Evolutionary conservation across 2,113 vertebrate species (phyloP), one percentile per base, ranked within the genome.

Genomic region (Pterophyllum scalare): DNA sequence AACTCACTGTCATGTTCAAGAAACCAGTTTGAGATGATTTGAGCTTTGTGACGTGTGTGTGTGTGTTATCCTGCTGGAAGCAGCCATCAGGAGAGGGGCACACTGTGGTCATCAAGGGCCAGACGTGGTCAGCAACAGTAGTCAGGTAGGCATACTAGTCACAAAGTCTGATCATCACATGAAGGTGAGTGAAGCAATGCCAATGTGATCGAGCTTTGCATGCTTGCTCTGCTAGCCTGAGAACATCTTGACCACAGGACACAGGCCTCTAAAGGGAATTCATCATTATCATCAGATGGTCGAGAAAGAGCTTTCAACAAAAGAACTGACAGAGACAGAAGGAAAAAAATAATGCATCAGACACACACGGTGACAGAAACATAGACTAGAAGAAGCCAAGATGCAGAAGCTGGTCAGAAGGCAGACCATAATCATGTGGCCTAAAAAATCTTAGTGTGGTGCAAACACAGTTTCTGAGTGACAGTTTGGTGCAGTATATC

Each of bases 251-350:
- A 72, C 67, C 52, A 31, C 67, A 31, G 26, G 31, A 52, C 26
- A 31, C 67, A 52, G 67, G 13, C 3, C 26, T 72, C 31, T 31
- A 72, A 52, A 72, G 31, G 67, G 67, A 72, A 52, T 52, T 52
- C 17, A 72, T 72, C 43, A 70, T 49, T 43, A 19, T 46, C 46
- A 52, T 26, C 67, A 72, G 67, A 72, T 52, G 65, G 65, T 31
- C 31, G 43, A 31, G 17, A 52, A 72, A 0, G 12, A 6, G 67
- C 67, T 86, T 84, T 88, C 75, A 80, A 67, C 52, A 28, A 67
- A 54, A 72, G n/a, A 56, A 70, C 59, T 61, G 40, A 79, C 64
- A 74, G 67, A 77, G 40, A 62, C 28, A 14, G 56, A 79, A 72
- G 26, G 59, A 64, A 46, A 81, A 61, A 58, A 84, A 65, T 11